Conservation (phyloP, 2,888 invertebrate species). For the Rotaria socialis region DNA sequence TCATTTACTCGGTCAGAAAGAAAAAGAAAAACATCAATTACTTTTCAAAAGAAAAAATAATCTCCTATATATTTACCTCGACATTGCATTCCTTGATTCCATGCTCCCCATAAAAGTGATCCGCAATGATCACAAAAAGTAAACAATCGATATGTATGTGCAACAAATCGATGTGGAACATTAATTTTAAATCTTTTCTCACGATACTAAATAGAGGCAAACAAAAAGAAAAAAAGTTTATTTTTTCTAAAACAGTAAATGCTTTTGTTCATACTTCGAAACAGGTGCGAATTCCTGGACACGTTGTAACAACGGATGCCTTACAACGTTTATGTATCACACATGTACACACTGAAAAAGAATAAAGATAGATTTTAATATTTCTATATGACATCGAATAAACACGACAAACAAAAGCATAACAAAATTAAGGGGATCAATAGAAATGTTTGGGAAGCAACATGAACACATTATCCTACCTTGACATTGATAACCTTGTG, state of each 20-base stretch:
- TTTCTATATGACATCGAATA: no score
- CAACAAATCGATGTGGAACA: slow-evolving; percentile 83
- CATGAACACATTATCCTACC: not conserved
- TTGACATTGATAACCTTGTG: slow-evolving; percentile 38
- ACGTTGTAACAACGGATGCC: slow-evolving; percentile 90
- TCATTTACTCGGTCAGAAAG: no score
- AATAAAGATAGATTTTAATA: not conserved
- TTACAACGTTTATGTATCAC: slow-evolving; percentile 99
- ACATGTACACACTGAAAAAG: slow-evolving; percentile 79
- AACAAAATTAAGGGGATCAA: not conserved
- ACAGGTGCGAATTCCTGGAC: slow-evolving; percentile 75
- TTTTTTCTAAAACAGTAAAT: no score
- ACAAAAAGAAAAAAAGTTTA: not conserved
- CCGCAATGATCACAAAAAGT: slow-evolving; percentile 99
- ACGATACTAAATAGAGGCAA: not conserved
- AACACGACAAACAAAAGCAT: slow-evolving; percentile 20
- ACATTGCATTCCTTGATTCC: slow-evolving; percentile 91
- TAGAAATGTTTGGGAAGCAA: not conserved
- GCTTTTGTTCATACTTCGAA: not conserved
- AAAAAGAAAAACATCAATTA: no score
- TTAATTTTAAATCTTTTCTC: slow-evolving; percentile 87
- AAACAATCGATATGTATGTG: slow-evolving; percentile 93
- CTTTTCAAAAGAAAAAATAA: not conserved
- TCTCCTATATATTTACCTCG: slow-evolving; percentile 65
- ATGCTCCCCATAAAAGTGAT: slow-evolving; percentile 87